phyloP scores from a whole-genome alignment of 2,888 invertebrate genomes.

The Unio delphinus region DNA sequence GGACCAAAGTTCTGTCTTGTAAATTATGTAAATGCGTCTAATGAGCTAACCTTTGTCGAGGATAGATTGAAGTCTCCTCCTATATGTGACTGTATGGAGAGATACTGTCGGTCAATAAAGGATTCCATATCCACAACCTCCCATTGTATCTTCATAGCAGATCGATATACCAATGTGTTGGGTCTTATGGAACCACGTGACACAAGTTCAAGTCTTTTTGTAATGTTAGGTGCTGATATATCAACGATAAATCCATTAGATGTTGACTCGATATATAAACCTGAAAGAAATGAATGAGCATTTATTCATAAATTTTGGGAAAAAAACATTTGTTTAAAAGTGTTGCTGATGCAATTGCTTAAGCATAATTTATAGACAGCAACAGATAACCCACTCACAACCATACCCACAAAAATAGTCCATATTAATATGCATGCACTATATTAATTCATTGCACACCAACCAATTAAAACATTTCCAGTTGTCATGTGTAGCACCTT shows the following conservation, averaged over 20 bases:
- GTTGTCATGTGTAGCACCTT: no score
- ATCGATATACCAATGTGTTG: conserved; percentile 17
- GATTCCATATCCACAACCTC: conserved; percentile 21
- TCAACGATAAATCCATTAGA: conserved; percentile 43
- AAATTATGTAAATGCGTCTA: no score
- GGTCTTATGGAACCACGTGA: conserved; percentile 13
- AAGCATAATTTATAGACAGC: no score
- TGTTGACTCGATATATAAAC: conserved; percentile 24
- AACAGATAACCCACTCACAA: no score
- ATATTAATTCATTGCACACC: no score
- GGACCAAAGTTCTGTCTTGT: no score
- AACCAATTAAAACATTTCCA: no score
- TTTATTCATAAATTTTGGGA: no score
- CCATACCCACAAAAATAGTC: no score
- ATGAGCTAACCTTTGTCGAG: conserved; percentile 18
- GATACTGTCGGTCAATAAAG: conserved; percentile 29
- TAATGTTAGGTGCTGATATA: conserved; percentile 16
- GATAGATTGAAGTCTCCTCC: conserved; percentile 35
- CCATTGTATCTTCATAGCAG: conserved; percentile 27
- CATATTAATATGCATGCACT: no score
- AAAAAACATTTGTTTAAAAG: no score
- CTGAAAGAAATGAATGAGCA: conserved; percentile 5
- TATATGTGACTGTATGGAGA: conserved; percentile 28
- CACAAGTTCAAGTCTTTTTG: conserved; percentile 5
- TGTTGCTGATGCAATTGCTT: no score